Evolutionary conservation across 2,113 vertebrate species (phyloP).

Genomic region (Phyllostomus hastatus): DNA sequence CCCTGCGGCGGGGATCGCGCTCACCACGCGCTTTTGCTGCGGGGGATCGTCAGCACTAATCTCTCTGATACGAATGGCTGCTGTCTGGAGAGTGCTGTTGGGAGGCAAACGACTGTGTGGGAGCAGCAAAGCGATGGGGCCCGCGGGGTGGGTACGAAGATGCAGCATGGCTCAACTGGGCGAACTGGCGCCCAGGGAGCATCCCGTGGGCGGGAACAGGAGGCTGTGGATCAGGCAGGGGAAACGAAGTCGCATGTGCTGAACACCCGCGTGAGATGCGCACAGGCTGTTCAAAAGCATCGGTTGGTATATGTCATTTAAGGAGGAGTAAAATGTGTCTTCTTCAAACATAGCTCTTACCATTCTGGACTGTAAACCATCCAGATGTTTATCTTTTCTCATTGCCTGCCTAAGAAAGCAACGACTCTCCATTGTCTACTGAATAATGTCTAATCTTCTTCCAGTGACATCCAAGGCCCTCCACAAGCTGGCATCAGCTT

Average conservation of each 20-base stretch:
- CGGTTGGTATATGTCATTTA: neutral
- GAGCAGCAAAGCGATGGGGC: neutral
- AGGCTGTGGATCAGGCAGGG: neutral
- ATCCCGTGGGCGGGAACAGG: neutral
- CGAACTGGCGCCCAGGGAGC: neutral
- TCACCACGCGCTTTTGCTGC: neutral
- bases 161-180: neutral
- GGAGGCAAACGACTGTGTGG: neutral
- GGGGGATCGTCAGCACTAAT: constrained; percentile 36
- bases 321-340: constrained; percentile 12
- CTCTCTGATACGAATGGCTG: neutral
- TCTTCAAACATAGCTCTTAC: constrained; percentile 49
- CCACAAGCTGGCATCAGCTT: constrained; percentile 9
- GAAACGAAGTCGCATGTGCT: neutral
- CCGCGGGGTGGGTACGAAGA: neutral
- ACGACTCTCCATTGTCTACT: constrained; percentile 47
- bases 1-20: neutral
- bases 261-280: constrained; percentile 4
- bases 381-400: constrained; percentile 43
- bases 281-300: neutral
- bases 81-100: neutral
- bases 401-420: constrained; percentile 24
- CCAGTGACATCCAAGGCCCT: constrained; percentile 19
- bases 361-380: constrained; percentile 41
- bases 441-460: constrained; percentile 51